Evolutionary conservation across 2,797 vertebrate genomes (phyloP).

Genomic region (Ptychobarbus kaznakovi): DNA sequence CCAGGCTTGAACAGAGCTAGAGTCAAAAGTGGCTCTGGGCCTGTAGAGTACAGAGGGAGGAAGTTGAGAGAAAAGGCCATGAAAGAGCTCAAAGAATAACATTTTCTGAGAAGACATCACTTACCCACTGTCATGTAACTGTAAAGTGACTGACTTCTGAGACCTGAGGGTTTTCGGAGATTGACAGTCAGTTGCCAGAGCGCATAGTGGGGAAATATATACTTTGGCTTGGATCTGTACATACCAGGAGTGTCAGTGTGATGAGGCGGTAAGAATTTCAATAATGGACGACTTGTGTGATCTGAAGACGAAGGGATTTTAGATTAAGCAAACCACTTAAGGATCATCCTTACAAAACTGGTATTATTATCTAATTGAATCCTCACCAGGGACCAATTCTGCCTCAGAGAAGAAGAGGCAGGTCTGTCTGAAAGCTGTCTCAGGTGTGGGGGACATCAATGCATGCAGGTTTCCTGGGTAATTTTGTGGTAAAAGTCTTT

Average conservation of each 20-base stretch:
- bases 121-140: conserved; percentile 65
- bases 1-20: conserved; percentile 76
- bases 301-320: conserved; percentile 63
- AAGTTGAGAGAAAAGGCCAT: not conserved
- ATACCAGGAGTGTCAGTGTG: conserved; percentile 21
- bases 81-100: not conserved
- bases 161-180: conserved; percentile 57
- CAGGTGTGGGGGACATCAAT: conserved; percentile 76
- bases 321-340: not conserved
- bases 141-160: conserved; percentile 66
- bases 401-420: conserved; percentile 75
- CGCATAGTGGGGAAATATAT: not conserved
- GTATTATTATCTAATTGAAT: not conserved
- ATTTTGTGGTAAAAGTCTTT: conserved; percentile 51
- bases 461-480: conserved; percentile 52
- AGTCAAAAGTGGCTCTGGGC: conserved; percentile 71
- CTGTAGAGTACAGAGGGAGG: conserved; percentile 60
- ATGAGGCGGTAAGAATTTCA: conserved; percentile 68
- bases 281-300: conserved; percentile 58
- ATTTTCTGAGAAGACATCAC: conserved; percentile 31
- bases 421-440: conserved; percentile 76
- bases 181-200: conserved; percentile 8
- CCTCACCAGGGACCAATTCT: conserved; percentile 71
- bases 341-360: not conserved
- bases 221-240: conserved; percentile 1